A percentile compares a stretch with the other conserved stretches of the same genome.
phyloP scores from a whole-genome alignment of 2,797 vertebrate genomes.

The Sciurus carolinensis region DNA sequence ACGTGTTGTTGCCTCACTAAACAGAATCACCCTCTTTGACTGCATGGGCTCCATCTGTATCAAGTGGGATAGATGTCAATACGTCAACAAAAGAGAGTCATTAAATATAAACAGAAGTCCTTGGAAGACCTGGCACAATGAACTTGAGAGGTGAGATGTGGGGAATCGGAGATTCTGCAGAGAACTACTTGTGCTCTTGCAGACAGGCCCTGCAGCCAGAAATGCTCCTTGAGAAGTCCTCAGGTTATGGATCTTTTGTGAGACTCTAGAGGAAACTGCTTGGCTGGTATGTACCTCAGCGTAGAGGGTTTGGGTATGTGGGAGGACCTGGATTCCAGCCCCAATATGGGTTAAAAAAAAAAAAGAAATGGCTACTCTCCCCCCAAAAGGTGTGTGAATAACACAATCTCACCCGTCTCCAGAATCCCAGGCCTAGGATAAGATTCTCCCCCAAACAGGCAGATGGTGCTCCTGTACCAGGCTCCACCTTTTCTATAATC shows the following conservation, averaged over 20 bases:
- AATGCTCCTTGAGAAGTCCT: too few species aligned
- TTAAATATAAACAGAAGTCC: background rate
- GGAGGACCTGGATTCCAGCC: too few species aligned
- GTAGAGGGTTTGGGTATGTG: too few species aligned
- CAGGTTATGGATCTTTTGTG: background rate
- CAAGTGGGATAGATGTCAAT: background rate
- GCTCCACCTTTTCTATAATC: too few species aligned
- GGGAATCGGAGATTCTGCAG: too few species aligned
- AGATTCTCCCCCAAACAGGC: background rate
- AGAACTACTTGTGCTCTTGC: background rate
- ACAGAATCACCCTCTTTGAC: background rate
- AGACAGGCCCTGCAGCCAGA: background rate
- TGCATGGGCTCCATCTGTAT: background rate
- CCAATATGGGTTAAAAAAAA: too few species aligned
- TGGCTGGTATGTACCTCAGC: too few species aligned
- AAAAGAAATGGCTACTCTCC: too few species aligned
- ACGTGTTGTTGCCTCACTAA: background rate
- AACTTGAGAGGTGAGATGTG: background rate
- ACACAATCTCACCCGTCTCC: background rate
- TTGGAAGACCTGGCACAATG: rapidly evolving
- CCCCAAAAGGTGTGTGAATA: background rate
- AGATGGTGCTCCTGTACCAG: background rate
- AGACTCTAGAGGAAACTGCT: background rate
- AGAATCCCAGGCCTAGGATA: too few species aligned
- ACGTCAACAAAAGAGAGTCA: background rate